Evolutionary conservation across 1,140 invertebrate genomes (phyloP), one percentile per base, ranked within the genome.

Genomic region (Hycleus cichorii): DNA sequence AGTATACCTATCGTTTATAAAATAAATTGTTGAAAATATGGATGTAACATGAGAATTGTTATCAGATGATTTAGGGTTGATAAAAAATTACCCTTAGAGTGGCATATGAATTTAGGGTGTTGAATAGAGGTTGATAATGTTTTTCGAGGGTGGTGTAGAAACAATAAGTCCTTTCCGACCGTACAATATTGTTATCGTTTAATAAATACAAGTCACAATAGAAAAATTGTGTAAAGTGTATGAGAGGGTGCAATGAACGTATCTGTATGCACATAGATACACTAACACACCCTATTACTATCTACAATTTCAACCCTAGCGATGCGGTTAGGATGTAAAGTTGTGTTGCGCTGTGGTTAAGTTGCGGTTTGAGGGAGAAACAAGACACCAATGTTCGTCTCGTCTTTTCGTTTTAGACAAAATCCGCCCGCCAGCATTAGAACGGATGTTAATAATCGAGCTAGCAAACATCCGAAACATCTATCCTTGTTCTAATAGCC

Each of bases 391-490:
- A 47, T 27, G 11, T 40, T 18, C 45, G 10, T 45, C 49, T 40
- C 55, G 38, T 57, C 11, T 54, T 39, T 32, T 43, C 40, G 52
- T 47, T 50, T 18, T 57, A 64, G 63, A 64, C 63, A 62, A 64
- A 18, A 64, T 64, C 60, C 52, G 52, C 50, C 63, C 60, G 44
- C 58, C 47, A 39, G 44, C 58, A 48, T 43, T 47, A 47, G 56
- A 61, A 32, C 32, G 52, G 59, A 52, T 65, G 64, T 65, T 65
- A 65, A 65, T 65, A 65, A 65, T 65, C 52, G 48, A 45, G 42
- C 47, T 54, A 44, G 62, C 53, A 65, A 65, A 65, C 64, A 65
- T 58, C 58, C 54, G 25, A 11, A 8, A 3, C 39, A 4, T 12
- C 26, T 48, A 39, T 57, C 55, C 42, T 57, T 49, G 18, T 39